phyloP scores from a whole-genome alignment of 1,140 invertebrate species.

The Diabrotica undecimpunctata region DNA sequence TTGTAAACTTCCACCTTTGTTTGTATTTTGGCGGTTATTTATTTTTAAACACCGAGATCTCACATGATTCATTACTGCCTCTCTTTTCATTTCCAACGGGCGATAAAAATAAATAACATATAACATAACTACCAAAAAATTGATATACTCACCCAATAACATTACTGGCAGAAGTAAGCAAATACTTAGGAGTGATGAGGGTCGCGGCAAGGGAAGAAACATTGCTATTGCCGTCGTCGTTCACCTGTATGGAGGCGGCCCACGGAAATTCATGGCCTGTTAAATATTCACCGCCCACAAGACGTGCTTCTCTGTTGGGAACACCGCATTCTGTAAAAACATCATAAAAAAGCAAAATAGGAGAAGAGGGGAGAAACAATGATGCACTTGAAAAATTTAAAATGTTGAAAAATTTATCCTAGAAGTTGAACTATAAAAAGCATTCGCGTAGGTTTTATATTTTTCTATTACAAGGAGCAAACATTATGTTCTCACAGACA shows the following conservation, averaged over 20 bases:
- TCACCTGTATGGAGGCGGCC: constrained; percentile 47
- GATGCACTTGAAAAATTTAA: constrained; percentile 9
- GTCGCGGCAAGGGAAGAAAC: constrained; percentile 45
- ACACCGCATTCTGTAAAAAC: constrained; percentile 36
- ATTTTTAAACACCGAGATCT: too few relatives aligned
- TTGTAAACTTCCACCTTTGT: too few relatives aligned
- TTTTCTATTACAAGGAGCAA: too few relatives aligned
- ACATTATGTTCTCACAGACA: too few relatives aligned
- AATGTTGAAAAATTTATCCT: not conserved
- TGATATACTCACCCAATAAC: constrained; percentile 48
- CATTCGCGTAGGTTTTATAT: too few relatives aligned
- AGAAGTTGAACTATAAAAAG: too few relatives aligned
- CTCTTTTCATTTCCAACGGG: too few relatives aligned
- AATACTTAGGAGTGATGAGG: constrained; percentile 56
- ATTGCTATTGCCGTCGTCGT: constrained; percentile 5
- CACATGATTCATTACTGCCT: too few relatives aligned
- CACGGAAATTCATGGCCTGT: constrained; percentile 55
- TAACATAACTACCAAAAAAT: constrained; percentile 4
- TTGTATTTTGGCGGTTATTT: too few relatives aligned
- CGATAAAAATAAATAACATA: not conserved
- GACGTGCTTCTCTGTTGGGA: constrained; percentile 42
- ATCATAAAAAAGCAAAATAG: constrained; percentile 19
- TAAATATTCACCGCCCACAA: constrained; percentile 50
- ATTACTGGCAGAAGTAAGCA: constrained; percentile 53
- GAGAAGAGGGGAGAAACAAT: constrained; percentile 11